phyloP scores from a whole-genome alignment of 2,797 vertebrate genomes.

The Petrocephalus schoutedeni region DNA sequence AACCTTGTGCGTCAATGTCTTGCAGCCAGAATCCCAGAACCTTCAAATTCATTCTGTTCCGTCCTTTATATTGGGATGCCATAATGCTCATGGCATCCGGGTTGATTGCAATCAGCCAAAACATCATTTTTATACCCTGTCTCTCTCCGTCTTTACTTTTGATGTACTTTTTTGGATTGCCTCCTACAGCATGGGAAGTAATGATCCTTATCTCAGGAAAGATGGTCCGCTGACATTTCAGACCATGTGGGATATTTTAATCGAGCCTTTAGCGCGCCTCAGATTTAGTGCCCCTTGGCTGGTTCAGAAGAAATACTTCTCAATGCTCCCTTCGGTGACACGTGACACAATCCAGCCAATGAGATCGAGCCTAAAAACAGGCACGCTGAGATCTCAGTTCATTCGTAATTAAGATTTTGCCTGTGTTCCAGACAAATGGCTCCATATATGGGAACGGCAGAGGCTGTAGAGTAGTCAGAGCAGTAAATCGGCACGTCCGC shows the following conservation, averaged over 20 bases:
- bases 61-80: background rate
- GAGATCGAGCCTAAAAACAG: background rate
- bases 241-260: constrained; percentile 19
- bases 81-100: background rate
- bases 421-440: background rate
- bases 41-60: background rate
- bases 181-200: constrained; percentile 14
- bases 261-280: background rate
- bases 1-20: background rate
- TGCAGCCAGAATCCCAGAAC: background rate
- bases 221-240: constrained; percentile 16
- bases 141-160: background rate
- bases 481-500: background rate
- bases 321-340: background rate
- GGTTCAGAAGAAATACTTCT: background rate
- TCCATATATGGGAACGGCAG: background rate
- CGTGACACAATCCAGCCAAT: background rate
- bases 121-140: background rate
- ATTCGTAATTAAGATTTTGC: background rate
- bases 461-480: background rate
- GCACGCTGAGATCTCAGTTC: background rate
- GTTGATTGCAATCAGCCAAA: constrained; percentile 14
- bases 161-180: background rate
- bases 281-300: background rate
- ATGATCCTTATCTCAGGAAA: constrained; percentile 17